A percentile compares a stretch with the other conserved stretches of the same genome.
Evolutionary conservation across 53 echinoderm and acorn worm genomes (phyloP).

Genomic region (Antedon mediterranea): DNA sequence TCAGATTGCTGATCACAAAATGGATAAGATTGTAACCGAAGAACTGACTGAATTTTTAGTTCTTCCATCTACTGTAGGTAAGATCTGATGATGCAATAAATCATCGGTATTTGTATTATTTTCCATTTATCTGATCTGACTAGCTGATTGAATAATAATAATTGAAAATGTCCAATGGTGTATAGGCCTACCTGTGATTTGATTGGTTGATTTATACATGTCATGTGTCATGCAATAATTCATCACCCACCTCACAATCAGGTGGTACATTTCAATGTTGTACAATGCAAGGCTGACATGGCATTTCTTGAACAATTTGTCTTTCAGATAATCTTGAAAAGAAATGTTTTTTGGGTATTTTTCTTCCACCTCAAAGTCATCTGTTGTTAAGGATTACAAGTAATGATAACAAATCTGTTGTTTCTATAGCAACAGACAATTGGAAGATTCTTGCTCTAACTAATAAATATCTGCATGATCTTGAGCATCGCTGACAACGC

Average conservation of each 20-base stretch:
- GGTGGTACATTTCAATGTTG: no score
- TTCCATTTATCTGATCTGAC: no score
- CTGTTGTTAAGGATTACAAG: constrained; percentile 48
- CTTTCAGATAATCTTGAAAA: background rate
- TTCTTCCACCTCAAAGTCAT: constrained; percentile 81
- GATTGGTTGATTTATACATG: no score
- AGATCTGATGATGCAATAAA: no score
- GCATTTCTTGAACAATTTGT: no score
- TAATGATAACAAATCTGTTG: constrained; percentile 36
- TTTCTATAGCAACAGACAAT: constrained; percentile 90
- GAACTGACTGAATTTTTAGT: constrained; percentile 42
- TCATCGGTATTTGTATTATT: no score
- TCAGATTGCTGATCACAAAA: constrained; percentile 15
- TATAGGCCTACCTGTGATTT: no score
- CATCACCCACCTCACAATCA: no score
- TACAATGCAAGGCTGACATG: no score
- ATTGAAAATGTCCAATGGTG: no score
- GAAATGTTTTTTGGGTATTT: constrained; percentile 36
- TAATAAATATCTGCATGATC: constrained; percentile 41
- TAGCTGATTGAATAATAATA: no score
- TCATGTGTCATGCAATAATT: no score
- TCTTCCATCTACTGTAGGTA: background rate
- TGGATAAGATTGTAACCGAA: constrained; percentile 17
- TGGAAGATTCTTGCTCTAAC: constrained; percentile 81
- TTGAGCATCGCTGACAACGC: constrained; percentile 19